A percentile compares a stretch with the other conserved stretches of the same genome.
Conservation (phyloP, 2,797 vertebrate species). For the Pampus argenteus region DNA sequence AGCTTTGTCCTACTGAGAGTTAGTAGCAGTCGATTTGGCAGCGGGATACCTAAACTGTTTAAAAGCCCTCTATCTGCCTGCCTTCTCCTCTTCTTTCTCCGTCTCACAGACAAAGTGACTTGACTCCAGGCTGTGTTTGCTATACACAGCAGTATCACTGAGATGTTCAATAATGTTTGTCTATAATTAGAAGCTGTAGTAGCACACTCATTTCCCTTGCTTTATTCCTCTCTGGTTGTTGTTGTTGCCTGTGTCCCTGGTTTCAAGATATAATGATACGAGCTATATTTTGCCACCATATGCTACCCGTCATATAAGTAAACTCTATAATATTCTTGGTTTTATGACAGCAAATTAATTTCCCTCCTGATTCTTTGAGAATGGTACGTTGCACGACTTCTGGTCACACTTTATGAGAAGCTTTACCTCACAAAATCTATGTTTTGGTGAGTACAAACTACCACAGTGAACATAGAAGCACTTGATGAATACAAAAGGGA, state of each 20-base stretch:
- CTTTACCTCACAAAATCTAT: background rate
- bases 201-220: slow-evolving; percentile 47
- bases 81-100: slow-evolving; percentile 23
- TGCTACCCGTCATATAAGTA: slow-evolving; percentile 52
- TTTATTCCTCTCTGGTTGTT: slow-evolving; percentile 54
- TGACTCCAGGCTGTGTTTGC: slow-evolving; percentile 61
- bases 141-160: slow-evolving; percentile 53
- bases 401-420: slow-evolving; percentile 17
- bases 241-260: slow-evolving; percentile 40
- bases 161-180: slow-evolving; percentile 71
- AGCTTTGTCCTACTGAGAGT: slow-evolving; percentile 29
- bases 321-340: slow-evolving; percentile 39
- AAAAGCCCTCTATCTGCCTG: slow-evolving; percentile 41
- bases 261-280: slow-evolving; percentile 46
- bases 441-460: slow-evolving; percentile 21
- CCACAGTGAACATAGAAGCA: slow-evolving; percentile 3
- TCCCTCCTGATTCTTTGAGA: slow-evolving; percentile 34
- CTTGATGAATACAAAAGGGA: slow-evolving; percentile 50
- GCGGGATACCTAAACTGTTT: slow-evolving; percentile 36
- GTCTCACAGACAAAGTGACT: slow-evolving; percentile 49
- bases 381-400: background rate
- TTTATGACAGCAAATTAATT: slow-evolving; percentile 66
- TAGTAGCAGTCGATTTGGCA: slow-evolving; percentile 41
- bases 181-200: slow-evolving; percentile 78
- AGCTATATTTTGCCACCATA: slow-evolving; percentile 59